phyloP scores from a whole-genome alignment of 2,888 invertebrate species.

The Drosophila suboccidentalis region DNA sequence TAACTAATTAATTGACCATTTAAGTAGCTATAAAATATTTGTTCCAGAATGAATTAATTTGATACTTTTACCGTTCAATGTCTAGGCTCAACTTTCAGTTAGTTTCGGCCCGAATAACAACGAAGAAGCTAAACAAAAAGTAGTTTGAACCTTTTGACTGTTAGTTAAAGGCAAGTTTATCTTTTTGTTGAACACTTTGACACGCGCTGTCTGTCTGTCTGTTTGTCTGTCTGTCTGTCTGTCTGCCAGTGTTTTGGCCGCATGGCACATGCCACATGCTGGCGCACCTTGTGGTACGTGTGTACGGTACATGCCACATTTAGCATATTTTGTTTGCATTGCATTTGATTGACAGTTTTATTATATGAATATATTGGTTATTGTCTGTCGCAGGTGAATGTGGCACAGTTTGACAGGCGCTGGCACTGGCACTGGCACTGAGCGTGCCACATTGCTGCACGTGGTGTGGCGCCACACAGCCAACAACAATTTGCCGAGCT shows the following conservation, averaged over 20 bases:
- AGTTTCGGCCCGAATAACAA: slow-evolving; percentile 6
- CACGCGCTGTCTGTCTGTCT: slow-evolving; percentile 34
- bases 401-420: slow-evolving; percentile 50
- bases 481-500: not conserved
- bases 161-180: slow-evolving; percentile 28
- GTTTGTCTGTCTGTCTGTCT: slow-evolving; percentile 1
- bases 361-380: slow-evolving; percentile 45
- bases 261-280: slow-evolving; percentile 16
- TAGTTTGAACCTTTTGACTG: slow-evolving; percentile 40
- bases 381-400: slow-evolving; percentile 18
- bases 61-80: not conserved
- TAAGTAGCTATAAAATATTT: no score
- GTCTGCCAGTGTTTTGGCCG: not conserved
- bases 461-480: slow-evolving; percentile 6
- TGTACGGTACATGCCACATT: slow-evolving; percentile 27
- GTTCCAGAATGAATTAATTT: not conserved
- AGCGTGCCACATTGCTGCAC: slow-evolving; percentile 6
- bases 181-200: slow-evolving; percentile 30
- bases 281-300: slow-evolving; percentile 23
- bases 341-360: slow-evolving; percentile 72
- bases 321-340: slow-evolving; percentile 36
- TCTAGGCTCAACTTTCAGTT: slow-evolving; percentile 7
- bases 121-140: slow-evolving; percentile 12
- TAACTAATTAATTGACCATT: no score
- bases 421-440: slow-evolving; percentile 21